Evolutionary conservation across 1,140 invertebrate genomes (phyloP).

Genomic region (Marisa cornuarietis): DNA sequence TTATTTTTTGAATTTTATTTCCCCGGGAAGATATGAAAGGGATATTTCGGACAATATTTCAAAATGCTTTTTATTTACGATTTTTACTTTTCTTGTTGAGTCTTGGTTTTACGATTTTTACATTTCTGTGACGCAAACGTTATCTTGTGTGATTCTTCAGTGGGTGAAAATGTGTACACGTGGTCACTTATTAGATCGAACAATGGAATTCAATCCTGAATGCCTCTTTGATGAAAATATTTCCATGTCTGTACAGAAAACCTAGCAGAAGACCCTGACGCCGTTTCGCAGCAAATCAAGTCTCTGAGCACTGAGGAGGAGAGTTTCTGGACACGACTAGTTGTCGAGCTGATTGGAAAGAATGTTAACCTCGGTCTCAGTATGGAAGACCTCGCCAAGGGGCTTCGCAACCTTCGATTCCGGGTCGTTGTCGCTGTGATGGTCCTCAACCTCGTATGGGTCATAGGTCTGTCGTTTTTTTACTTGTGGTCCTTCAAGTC

Average conservation of each 20-base stretch:
- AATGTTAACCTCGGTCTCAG: conserved; percentile 31
- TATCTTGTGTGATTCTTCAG: too few species aligned
- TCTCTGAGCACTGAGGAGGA: conserved; percentile 28
- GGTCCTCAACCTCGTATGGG: conserved; percentile 37
- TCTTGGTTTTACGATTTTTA: too few species aligned
- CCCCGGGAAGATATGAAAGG: too few species aligned
- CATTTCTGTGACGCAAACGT: too few species aligned
- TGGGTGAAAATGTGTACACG: too few species aligned
- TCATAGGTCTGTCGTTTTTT: conserved; percentile 30
- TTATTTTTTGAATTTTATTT: too few species aligned
- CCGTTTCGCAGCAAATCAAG: conserved; percentile 23
- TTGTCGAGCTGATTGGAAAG: conserved; percentile 29
- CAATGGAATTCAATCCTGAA: too few species aligned
- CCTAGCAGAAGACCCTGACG: conserved; percentile 14
- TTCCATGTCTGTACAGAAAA: conserved; percentile 11
- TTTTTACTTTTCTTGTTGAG: too few species aligned
- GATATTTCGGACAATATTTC: too few species aligned
- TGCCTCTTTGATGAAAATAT: background rate
- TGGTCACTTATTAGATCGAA: too few species aligned
- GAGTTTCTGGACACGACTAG: conserved; percentile 36
- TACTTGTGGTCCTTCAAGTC: conserved; percentile 26
- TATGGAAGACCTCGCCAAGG: conserved; percentile 23
- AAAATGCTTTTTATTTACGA: too few species aligned
- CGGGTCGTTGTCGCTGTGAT: conserved; percentile 28
- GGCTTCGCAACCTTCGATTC: conserved; percentile 29